These are phyloP conservation scores for Bombus picipes DNA, from an alignment of 1,140 invertebrate genomes.

Conservation along the genomic window DNA sequence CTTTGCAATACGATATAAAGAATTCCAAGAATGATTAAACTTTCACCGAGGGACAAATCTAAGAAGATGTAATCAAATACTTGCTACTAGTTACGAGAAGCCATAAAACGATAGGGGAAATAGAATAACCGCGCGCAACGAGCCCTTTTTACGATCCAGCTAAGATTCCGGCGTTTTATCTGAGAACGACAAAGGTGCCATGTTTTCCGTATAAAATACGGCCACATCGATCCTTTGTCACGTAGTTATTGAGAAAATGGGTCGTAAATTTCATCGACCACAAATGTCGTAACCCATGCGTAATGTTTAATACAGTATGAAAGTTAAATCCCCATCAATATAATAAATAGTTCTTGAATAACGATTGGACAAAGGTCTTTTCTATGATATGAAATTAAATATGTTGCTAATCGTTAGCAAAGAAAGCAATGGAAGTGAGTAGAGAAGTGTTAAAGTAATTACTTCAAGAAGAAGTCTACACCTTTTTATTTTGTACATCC, in stretches of 20 bases:
- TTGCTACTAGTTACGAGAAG: neutral
- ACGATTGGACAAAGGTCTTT: too few species aligned
- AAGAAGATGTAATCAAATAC: neutral
- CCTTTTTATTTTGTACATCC: too few species aligned
- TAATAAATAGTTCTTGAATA: neutral
- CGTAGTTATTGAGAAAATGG: neutral
- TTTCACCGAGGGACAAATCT: neutral
- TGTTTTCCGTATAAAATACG: neutral
- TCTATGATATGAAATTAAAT: neutral
- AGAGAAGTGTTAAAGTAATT: too few species aligned
- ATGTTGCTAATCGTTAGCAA: too few species aligned
- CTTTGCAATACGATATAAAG: neutral
- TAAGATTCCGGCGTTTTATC: neutral
- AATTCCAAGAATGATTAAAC: neutral
- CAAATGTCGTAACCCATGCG: neutral
- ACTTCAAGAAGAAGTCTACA: too few species aligned
- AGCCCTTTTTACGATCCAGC: neutral
- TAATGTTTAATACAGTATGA: neutral
- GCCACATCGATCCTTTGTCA: neutral
- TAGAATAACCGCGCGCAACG: neutral
- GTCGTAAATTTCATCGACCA: neutral
- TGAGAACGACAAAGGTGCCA: neutral
- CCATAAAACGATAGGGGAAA: neutral
- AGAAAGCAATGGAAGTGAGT: too few species aligned
- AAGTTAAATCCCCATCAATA: neutral